These are phyloP conservation scores for Apostichopus parvimensis DNA, from an alignment of 35 echinoderm and acorn worm genomes.

Conservation along the genomic window DNA sequence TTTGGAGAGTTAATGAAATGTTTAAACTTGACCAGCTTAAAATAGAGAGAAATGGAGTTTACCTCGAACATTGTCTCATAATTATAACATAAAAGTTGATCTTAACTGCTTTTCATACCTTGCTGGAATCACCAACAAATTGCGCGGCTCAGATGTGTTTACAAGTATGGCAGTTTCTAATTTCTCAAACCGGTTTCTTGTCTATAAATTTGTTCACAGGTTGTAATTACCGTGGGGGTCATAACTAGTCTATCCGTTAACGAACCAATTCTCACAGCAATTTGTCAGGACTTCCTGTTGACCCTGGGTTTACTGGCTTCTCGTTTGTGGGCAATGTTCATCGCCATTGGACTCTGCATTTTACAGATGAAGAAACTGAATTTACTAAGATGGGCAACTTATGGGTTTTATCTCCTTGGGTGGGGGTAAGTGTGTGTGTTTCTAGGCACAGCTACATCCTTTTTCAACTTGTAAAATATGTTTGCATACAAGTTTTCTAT, in stretches of 20 bases:
- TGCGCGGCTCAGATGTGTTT: no score
- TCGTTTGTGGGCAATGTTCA: background rate
- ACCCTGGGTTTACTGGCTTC: background rate
- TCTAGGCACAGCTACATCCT: no score
- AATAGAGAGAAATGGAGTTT: no score
- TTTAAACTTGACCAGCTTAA: no score
- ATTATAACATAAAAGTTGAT: no score
- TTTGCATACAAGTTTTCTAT: no score
- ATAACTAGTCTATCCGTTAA: background rate
- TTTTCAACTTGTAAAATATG: no score
- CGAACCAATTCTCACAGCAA: background rate
- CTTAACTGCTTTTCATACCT: no score
- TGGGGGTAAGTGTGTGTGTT: slow-evolving; percentile 4
- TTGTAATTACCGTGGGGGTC: background rate
- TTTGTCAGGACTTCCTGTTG: background rate
- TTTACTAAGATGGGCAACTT: background rate
- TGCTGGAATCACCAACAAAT: no score
- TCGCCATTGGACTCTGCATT: background rate
- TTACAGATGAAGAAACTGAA: background rate
- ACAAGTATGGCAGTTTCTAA: no score
- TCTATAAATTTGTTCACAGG: background rate
- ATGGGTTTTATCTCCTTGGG: background rate
- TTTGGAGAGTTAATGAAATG: background rate
- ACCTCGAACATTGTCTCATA: no score
- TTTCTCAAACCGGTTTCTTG: background rate